Percentiles rank a stretch among this genome's conserved stretches.
Evolutionary conservation across 2,113 vertebrate species (phyloP).

Genomic region (Hiodon tergisus): DNA sequence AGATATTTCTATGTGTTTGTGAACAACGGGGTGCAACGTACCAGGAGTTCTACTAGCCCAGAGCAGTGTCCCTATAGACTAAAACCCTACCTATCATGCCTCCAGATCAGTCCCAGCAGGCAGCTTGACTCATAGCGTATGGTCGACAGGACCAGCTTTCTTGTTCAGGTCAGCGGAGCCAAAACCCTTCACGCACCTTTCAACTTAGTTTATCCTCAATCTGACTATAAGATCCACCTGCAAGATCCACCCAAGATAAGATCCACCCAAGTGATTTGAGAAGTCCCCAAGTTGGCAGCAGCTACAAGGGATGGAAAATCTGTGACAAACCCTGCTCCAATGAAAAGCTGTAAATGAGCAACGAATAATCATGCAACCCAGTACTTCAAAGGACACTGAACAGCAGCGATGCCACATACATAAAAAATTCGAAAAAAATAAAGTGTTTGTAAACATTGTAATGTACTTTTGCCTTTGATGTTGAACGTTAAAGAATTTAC

Average conservation of each 20-base stretch:
- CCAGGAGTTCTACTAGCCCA: not conserved
- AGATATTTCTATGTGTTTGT: slow-evolving; percentile 4
- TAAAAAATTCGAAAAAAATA: no score
- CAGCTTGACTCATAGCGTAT: not conserved
- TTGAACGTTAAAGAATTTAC: no score
- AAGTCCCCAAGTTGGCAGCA: no score
- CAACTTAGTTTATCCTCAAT: not conserved
- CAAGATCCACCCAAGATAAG: not conserved
- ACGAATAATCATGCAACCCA: no score
- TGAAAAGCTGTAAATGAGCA: not conserved
- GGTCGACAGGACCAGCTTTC: slow-evolving; percentile 15
- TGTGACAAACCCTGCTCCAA: not conserved
- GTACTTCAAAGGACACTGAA: no score
- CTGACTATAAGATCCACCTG: not conserved
- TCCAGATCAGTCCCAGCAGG: slow-evolving; percentile 13
- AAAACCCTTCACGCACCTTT: not conserved
- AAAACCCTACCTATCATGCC: not conserved
- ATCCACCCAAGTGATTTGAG: no score
- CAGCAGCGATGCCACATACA: no score
- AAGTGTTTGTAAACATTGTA: no score
- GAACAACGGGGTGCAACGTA: slow-evolving; percentile 12
- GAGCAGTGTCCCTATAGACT: not conserved
- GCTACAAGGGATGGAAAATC: not conserved
- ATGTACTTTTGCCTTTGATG: no score
- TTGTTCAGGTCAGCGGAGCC: not conserved